Conservation (phyloP, 53 echinoderm and acorn worm genomes). For the Patiria pectinifera region DNA sequence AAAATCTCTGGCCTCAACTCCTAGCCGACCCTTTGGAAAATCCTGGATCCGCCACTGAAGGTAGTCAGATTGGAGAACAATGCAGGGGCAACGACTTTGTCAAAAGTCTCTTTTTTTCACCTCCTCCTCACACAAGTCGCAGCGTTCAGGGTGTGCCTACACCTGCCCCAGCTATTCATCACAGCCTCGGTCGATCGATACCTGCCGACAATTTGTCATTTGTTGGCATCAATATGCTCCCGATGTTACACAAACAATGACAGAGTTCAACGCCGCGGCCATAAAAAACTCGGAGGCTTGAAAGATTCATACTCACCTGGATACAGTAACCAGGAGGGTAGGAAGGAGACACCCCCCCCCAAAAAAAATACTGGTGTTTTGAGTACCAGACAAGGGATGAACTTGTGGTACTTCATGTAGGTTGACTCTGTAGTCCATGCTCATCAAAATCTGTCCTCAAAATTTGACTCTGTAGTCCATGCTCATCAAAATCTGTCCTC, state of each 20-base stretch:
- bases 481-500: background rate
- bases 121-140: background rate
- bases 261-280: conserved; percentile 42
- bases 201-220: conserved; percentile 59
- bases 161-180: conserved; percentile 34
- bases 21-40: too few species aligned
- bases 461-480: too few species aligned
- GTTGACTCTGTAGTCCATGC: too few species aligned
- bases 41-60: background rate
- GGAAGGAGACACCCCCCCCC: background rate
- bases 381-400: background rate
- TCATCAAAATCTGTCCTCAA: background rate
- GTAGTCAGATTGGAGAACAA: background rate
- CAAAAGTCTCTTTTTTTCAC: background rate
- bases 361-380: background rate
- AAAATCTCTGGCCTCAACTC: background rate
- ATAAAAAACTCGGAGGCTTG: conserved; percentile 27
- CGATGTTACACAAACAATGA: conserved; percentile 62
- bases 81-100: background rate
- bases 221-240: conserved; percentile 45
- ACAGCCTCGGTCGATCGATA: conserved; percentile 26
- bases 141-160: conserved; percentile 18
- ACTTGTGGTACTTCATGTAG: too few species aligned
- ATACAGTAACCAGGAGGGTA: background rate
- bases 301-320: conserved; percentile 32